These are phyloP conservation scores for Caenorhabditis uteleia DNA, from an alignment of 2,888 invertebrate species.

Conservation along the genomic window DNA sequence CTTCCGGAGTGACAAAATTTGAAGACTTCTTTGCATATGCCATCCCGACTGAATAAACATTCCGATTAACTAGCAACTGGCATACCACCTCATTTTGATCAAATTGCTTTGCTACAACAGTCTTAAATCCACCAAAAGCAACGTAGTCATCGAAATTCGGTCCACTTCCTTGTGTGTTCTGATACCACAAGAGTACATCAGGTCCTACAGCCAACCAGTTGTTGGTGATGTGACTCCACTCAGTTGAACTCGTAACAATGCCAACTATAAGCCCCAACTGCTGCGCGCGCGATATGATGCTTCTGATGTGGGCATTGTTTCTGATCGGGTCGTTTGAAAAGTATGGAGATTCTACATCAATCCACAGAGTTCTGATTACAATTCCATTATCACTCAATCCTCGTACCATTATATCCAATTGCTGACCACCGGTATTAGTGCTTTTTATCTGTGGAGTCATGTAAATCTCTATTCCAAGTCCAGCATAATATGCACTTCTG, in stretches of 20 bases:
- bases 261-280: slow-evolving; percentile 31
- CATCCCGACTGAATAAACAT: too few species aligned
- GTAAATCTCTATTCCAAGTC: slow-evolving; percentile 47
- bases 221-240: slow-evolving; percentile 40
- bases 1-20: too few species aligned
- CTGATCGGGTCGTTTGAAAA: slow-evolving; percentile 21
- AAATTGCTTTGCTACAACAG: slow-evolving; percentile 30
- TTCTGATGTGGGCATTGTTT: slow-evolving; percentile 37
- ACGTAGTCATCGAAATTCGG: slow-evolving; percentile 37
- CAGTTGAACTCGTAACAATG: slow-evolving; percentile 38
- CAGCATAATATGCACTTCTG: slow-evolving; percentile 39
- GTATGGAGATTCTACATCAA: slow-evolving; percentile 45
- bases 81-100: slow-evolving; percentile 35
- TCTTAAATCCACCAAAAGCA: slow-evolving; percentile 31
- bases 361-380: slow-evolving; percentile 38
- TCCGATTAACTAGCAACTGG: slow-evolving; percentile 25
- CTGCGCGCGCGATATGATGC: slow-evolving; percentile 33
- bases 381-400: slow-evolving; percentile 30
- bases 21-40: too few species aligned
- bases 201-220: slow-evolving; percentile 23
- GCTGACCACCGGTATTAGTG: slow-evolving; percentile 24
- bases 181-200: slow-evolving; percentile 40
- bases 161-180: slow-evolving; percentile 36
- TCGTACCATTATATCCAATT: slow-evolving; percentile 33
- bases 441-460: slow-evolving; percentile 41